Percentiles rank a stretch among this genome's conserved stretches.
These are phyloP conservation scores for Prunella fulvescens DNA, from an alignment of 2,113 vertebrate genomes.

Conservation along the genomic window DNA sequence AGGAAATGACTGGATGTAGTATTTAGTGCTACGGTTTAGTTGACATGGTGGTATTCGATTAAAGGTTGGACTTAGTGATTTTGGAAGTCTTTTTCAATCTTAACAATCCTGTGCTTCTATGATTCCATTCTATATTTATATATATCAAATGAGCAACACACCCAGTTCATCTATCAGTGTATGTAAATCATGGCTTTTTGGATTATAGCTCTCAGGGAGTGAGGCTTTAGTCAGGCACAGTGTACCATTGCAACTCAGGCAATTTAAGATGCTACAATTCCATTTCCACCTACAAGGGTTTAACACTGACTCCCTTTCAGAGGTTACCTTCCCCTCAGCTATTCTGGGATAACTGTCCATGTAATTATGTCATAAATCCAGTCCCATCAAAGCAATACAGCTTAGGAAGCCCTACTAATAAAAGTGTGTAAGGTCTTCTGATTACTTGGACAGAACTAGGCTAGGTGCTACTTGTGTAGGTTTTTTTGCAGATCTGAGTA, in stretches of 20 bases:
- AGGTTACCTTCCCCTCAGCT: not conserved
- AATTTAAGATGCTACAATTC: not conserved
- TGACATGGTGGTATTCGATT: not conserved
- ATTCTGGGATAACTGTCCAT: not conserved
- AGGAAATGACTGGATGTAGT: no score
- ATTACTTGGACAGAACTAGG: not conserved
- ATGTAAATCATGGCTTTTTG: not conserved
- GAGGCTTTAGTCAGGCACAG: not conserved
- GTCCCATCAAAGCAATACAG: not conserved
- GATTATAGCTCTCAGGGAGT: not conserved
- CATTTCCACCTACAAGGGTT: not conserved
- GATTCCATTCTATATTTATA: not conserved
- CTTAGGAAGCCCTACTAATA: not conserved
- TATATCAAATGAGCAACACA: not conserved
- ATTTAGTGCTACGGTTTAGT: not conserved
- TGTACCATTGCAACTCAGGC: not conserved
- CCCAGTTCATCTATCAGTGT: not conserved
- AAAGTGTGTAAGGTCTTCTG: not conserved
- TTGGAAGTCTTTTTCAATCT: not conserved
- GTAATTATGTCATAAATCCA: constrained; percentile 24
- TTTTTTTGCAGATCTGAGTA: not conserved
- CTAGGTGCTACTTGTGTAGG: not conserved
- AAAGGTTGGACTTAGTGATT: not conserved
- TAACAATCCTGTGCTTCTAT: not conserved
- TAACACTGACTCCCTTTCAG: not conserved